Evolutionary conservation across 2,797 vertebrate species (phyloP).

Genomic region (Prunella strophiata): DNA sequence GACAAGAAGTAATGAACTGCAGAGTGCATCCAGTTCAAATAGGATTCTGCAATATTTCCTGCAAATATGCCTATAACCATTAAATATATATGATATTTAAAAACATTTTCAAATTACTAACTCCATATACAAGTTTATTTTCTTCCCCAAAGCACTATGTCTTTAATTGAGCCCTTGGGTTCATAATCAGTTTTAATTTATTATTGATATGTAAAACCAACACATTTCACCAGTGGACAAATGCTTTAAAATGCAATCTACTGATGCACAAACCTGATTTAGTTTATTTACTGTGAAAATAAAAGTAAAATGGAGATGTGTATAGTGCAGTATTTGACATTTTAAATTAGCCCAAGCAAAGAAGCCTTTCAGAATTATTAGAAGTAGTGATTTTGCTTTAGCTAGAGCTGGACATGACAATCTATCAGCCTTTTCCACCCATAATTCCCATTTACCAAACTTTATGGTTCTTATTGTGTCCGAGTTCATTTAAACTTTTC

Average conservation of each 20-base stretch:
- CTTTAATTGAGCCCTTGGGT: slow-evolving; percentile 69
- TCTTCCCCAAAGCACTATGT: slow-evolving; percentile 36
- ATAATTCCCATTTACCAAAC: neutral
- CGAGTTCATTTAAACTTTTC: slow-evolving; percentile 28
- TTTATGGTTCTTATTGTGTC: neutral
- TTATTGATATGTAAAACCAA: slow-evolving; percentile 51
- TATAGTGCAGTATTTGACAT: neutral
- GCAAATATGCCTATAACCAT: slow-evolving; percentile 56
- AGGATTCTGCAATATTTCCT: slow-evolving; percentile 9
- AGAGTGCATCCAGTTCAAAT: neutral
- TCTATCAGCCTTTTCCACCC: neutral
- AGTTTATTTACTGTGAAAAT: slow-evolving; percentile 19
- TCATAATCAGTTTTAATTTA: slow-evolving; percentile 65
- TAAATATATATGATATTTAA: slow-evolving; percentile 63
- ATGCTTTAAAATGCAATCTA: slow-evolving; percentile 62
- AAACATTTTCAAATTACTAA: slow-evolving; percentile 59
- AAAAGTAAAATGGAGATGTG: neutral
- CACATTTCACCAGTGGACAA: slow-evolving; percentile 44
- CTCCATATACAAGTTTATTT: slow-evolving; percentile 44
- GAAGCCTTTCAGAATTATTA: neutral
- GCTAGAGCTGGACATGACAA: neutral
- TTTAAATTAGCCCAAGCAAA: slow-evolving; percentile 36
- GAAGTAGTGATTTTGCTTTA: neutral
- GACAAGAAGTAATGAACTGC: slow-evolving; percentile 52
- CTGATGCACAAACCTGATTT: neutral